These are phyloP conservation scores for Catharus fuscescens DNA, from an alignment of 2,113 vertebrate genomes.

Conservation along the genomic window DNA sequence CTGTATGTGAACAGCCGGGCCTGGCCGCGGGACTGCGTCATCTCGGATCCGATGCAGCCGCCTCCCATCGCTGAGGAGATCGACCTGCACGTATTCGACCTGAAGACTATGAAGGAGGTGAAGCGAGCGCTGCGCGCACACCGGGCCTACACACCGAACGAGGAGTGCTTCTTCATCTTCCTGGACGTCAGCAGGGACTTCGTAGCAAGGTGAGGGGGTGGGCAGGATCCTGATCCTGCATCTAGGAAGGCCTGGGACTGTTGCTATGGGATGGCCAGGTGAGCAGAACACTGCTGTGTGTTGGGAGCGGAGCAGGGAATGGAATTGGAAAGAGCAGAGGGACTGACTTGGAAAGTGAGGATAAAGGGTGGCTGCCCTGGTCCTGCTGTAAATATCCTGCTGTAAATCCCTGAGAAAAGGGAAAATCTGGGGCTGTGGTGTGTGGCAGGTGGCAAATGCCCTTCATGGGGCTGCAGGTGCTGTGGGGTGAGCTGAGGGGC, in stretches of 20 bases:
- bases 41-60: slow-evolving; percentile 93
- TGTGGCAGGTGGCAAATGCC: not conserved
- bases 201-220: slow-evolving; percentile 82
- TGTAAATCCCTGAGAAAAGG: not conserved
- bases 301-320: not conserved
- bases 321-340: not conserved
- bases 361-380: not conserved
- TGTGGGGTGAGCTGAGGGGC: not conserved
- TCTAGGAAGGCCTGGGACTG: fast-evolving
- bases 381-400: not conserved
- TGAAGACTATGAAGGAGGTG: slow-evolving; percentile 93
- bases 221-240: not conserved
- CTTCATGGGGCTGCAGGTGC: not conserved
- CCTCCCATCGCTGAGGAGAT: slow-evolving; percentile 96
- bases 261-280: fast-evolving
- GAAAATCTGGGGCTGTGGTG: not conserved
- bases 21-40: slow-evolving; percentile 89
- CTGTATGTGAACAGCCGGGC: slow-evolving; percentile 95
- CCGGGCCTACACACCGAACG: slow-evolving; percentile 92
- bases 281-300: not conserved
- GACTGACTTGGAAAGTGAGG: not conserved
- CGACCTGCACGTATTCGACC: slow-evolving; percentile 91
- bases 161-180: slow-evolving; percentile 98
- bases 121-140: slow-evolving; percentile 89
- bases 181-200: slow-evolving; percentile 96